Conservation (phyloP, 2,888 invertebrate genomes). For the Tribolium freemani region DNA sequence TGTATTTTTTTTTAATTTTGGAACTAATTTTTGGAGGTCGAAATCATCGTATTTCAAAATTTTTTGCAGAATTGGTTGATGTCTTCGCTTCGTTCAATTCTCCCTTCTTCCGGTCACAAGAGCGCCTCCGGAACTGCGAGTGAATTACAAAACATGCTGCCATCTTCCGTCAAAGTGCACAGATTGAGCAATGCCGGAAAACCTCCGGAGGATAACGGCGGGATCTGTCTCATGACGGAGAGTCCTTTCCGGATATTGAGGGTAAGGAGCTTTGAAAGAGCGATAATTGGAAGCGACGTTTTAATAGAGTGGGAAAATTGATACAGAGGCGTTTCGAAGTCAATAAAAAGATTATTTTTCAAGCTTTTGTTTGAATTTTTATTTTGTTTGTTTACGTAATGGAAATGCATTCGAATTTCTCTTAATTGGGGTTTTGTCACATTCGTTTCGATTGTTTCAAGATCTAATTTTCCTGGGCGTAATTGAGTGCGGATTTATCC, state of each 20-base stretch:
- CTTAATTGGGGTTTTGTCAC: background rate
- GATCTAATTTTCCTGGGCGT: background rate
- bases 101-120: constrained; percentile 53
- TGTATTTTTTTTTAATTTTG: no score
- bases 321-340: background rate
- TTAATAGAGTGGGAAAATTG: background rate
- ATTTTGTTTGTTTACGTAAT: background rate
- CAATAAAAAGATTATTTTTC: background rate
- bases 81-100: constrained; percentile 45
- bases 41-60: background rate
- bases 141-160: constrained; percentile 74
- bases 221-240: constrained; percentile 82
- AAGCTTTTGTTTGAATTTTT: no score
- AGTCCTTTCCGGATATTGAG: constrained; percentile 81
- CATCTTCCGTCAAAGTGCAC: constrained; percentile 58
- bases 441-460: background rate
- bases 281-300: background rate
- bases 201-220: constrained; percentile 55
- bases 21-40: no score
- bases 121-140: constrained; percentile 64
- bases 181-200: constrained; percentile 45
- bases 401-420: background rate
- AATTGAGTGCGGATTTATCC: background rate
- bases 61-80: constrained; percentile 69
- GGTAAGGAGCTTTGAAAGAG: constrained; percentile 68